Percentiles rank a stretch among this genome's conserved stretches.
These are phyloP conservation scores for Pinna nobilis DNA, from an alignment of 1,140 invertebrate genomes.

Conservation along the genomic window DNA sequence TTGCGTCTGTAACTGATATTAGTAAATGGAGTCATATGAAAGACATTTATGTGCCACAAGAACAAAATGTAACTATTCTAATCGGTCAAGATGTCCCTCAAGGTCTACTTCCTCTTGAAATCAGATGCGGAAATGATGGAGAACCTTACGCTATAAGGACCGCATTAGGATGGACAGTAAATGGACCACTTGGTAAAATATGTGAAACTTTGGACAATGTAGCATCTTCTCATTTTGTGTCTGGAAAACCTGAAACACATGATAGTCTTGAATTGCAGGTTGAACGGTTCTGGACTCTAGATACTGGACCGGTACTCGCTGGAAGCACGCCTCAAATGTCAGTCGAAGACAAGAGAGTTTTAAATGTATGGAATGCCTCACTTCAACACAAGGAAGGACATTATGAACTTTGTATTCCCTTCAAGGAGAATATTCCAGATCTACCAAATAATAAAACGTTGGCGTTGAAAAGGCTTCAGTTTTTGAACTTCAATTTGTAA, in stretches of 20 bases:
- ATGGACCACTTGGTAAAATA: background rate
- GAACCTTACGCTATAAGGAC: slow-evolving; percentile 21
- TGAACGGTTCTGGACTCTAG: slow-evolving; percentile 1
- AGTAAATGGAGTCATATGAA: background rate
- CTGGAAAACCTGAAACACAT: no score
- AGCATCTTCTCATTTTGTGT: background rate
- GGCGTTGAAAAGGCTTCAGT: slow-evolving; percentile 25
- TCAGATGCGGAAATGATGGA: slow-evolving; percentile 1
- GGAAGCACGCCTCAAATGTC: slow-evolving; percentile 3
- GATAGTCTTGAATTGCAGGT: background rate
- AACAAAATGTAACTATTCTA: background rate
- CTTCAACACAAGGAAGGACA: slow-evolving; percentile 26
- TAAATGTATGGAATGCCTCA: background rate
- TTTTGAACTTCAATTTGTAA: slow-evolving; percentile 26
- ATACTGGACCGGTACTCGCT: background rate
- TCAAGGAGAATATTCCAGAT: background rate
- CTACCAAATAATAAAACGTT: slow-evolving; percentile 21
- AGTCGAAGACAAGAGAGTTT: background rate
- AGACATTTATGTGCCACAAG: background rate
- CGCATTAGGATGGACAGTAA: slow-evolving; percentile 13
- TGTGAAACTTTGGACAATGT: background rate
- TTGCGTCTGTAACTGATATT: background rate
- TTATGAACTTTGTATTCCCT: slow-evolving; percentile 39
- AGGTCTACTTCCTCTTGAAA: slow-evolving; percentile 14
- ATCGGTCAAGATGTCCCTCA: background rate